phyloP scores from a whole-genome alignment of 1,140 invertebrate species.

The Patella vulgata region DNA sequence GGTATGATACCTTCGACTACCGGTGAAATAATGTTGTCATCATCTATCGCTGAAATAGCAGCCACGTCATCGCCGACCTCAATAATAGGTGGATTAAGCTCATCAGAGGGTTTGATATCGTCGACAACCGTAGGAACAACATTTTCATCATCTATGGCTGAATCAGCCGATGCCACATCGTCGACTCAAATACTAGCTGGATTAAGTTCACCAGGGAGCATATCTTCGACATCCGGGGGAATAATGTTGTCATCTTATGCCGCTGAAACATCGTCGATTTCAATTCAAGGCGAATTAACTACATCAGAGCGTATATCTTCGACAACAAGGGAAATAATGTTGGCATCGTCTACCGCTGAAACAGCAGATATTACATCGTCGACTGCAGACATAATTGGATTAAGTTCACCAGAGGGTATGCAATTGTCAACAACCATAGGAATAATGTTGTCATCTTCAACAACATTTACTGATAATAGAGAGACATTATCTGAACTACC shows the following conservation, averaged over 20 bases:
- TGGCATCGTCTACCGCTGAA: no score
- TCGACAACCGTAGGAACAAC: conserved; percentile 11
- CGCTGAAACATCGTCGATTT: no score
- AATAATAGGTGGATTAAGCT: background rate
- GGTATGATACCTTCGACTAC: conserved; percentile 5
- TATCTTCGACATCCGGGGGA: no score
- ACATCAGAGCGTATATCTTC: no score
- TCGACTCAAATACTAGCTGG: no score
- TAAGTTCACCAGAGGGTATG: background rate
- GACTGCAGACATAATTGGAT: background rate
- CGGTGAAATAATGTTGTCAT: conserved; percentile 1
- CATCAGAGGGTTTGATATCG: conserved; percentile 2
- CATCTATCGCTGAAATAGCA: conserved; percentile 1
- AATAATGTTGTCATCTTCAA: background rate
- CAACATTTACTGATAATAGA: no score
- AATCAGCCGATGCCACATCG: no score
- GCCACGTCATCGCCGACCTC: conserved; percentile 3
- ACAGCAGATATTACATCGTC: background rate
- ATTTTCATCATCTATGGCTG: background rate
- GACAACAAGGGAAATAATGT: no score
- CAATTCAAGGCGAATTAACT: no score
- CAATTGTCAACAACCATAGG: background rate
- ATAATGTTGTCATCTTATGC: no score
- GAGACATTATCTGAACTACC: no score
- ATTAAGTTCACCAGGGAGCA: no score